Evolutionary conservation across 1,140 invertebrate species (phyloP), one percentile per base, ranked within the genome.

Genomic region (Drosophila arizonae): DNA sequence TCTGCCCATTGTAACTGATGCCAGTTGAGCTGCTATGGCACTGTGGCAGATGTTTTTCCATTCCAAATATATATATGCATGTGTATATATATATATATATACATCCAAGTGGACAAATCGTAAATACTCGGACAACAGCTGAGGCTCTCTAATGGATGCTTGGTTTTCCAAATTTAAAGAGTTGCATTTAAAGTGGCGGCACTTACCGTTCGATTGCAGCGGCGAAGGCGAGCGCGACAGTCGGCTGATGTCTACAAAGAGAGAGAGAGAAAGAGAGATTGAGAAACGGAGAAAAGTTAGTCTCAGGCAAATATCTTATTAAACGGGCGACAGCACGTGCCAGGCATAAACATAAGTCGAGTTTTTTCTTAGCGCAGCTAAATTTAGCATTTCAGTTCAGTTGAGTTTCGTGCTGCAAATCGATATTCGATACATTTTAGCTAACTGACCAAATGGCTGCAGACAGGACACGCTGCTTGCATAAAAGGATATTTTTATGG

Each of bases 121-220:
- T 90, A 89, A 90, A 90, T 90, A 45, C 51, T 89, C 69, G 81
- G 85, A 89, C 86, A 90, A 85, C 85, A 89, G 85, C 86, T 89
- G 85, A 85, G 17, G 3, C 9, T 3, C 21, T 57, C 21, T 61
- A 61, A 75, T 70, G 64, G 45, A 46, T 45, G 24, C 13, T 17
- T n/a, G n/a, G 15, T 9, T 24, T 39, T 26, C 2, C 13, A 6
- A 43, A 2, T 28, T 57, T 28, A 28, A 45, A 57, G 39, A 57
- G 39, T 28, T 58, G 10, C 11, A 43, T 33, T 36, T 51, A 30
- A 33, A 33, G 43, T 52, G 33, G 33, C 43, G 55, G 72, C 56
- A 91, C 90, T 90, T 88, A 91, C 90, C 90, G 79, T 90, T 90
- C 63, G 89, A 91, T 81, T 90, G 90, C 74, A 91, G 75, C 56